A percentile compares a stretch with the other conserved stretches of the same genome.
Conservation (phyloP, 2,113 vertebrate genomes). For the Mellivora capensis region DNA sequence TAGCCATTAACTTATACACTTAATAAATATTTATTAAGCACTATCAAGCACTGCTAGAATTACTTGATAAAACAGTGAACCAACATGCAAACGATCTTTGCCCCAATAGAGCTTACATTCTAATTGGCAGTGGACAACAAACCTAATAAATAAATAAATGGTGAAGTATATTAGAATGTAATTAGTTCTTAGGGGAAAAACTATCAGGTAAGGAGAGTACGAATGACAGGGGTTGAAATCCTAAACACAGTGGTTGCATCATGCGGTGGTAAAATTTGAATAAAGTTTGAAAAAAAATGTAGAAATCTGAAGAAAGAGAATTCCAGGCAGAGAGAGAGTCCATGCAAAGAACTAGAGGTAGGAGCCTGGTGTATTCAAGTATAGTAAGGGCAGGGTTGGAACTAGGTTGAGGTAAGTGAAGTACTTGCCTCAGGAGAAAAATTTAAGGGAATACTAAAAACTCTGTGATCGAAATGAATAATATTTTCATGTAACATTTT, state of each 20-base stretch:
- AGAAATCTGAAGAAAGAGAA: not conserved
- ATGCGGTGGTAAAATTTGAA: not conserved
- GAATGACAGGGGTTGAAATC: not conserved
- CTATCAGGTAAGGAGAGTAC: not conserved
- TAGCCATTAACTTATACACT: not conserved
- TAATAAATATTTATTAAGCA: not conserved
- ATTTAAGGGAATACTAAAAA: not conserved
- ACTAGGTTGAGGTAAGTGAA: accelerated
- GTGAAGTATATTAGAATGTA: not conserved
- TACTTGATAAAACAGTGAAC: not conserved
- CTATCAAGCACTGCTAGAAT: not conserved
- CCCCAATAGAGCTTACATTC: not conserved
- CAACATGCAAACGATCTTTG: not conserved
- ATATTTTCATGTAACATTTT: not conserved
- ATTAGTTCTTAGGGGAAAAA: not conserved
- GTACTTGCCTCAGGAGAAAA: not conserved
- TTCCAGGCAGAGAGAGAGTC: not conserved
- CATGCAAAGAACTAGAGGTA: not conserved
- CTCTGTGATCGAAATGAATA: not conserved
- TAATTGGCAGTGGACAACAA: not conserved
- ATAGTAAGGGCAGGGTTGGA: too few relatives aligned
- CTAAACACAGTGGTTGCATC: not conserved
- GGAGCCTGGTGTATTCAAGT: not conserved
- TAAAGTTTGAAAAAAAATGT: not conserved
- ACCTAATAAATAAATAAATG: not conserved